Percentiles rank a stretch among this genome's conserved stretches.
Conservation (phyloP, 1,140 invertebrate genomes). For the Aphis gossypii region DNA sequence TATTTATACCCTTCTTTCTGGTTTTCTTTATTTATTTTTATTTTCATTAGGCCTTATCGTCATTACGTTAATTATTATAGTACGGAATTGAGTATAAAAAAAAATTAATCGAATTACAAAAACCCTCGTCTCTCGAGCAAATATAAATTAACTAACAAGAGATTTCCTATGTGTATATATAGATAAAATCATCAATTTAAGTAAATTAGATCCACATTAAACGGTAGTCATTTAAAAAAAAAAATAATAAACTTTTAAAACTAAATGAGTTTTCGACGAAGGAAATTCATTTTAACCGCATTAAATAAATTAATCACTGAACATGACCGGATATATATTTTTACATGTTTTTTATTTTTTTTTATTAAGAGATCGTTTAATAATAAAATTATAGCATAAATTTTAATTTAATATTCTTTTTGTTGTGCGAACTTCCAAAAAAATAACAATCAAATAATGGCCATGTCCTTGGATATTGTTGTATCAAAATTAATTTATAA, state of each 20-base stretch:
- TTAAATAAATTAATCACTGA: neutral
- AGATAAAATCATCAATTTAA: slow-evolving; percentile 46
- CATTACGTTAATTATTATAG: slow-evolving; percentile 50
- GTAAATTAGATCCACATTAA: slow-evolving; percentile 27
- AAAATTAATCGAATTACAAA: slow-evolving; percentile 56
- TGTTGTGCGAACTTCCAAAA: neutral
- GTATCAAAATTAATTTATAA: neutral
- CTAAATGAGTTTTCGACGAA: neutral
- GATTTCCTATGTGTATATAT: slow-evolving; percentile 26
- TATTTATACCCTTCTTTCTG: neutral
- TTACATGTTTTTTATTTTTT: neutral
- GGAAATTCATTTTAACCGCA: neutral
- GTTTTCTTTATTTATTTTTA: neutral
- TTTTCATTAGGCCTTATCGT: neutral
- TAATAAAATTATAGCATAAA: neutral
- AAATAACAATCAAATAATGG: neutral
- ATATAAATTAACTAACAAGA: slow-evolving; percentile 49
- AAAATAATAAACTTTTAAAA: slow-evolving; percentile 28
- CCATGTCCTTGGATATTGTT: neutral
- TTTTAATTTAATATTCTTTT: neutral
- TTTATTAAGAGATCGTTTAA: neutral
- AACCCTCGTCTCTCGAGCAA: slow-evolving; percentile 32
- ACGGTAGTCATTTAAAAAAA: slow-evolving; percentile 4
- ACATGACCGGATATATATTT: neutral
- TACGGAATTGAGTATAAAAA: neutral